Evolutionary conservation across 2,888 invertebrate species (phyloP).

Genomic region (Parnassius mnemosyne): DNA sequence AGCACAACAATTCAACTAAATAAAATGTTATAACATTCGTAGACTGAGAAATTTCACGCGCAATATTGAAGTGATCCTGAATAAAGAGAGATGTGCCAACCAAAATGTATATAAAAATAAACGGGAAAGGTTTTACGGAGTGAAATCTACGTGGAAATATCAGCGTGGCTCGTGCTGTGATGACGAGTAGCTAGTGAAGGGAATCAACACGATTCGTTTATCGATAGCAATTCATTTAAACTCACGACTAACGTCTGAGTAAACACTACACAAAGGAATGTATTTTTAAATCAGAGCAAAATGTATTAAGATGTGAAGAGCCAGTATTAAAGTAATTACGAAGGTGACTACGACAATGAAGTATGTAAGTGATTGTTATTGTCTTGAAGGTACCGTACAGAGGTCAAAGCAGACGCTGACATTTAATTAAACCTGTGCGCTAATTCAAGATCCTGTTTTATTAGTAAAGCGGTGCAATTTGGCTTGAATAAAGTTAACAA

Average conservation of each 20-base stretch:
- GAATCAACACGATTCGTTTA: constrained; percentile 32
- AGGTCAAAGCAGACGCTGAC: constrained; percentile 8
- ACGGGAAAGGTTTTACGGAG: constrained; percentile 75
- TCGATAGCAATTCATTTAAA: constrained; percentile 37
- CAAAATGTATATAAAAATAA: constrained; percentile 76
- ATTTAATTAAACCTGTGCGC: constrained; percentile 9
- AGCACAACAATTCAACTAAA: constrained; percentile 19
- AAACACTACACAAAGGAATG: constrained; percentile 26
- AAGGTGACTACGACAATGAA: constrained; percentile 28
- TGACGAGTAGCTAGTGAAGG: constrained; percentile 70
- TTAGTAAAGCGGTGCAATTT: constrained; percentile 11
- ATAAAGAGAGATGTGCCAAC: constrained; percentile 69
- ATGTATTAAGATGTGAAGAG: constrained; percentile 22
- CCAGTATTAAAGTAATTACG: constrained; percentile 25
- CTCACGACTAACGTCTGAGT: constrained; percentile 11
- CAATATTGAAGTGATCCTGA: constrained; percentile 60
- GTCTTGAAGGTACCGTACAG: constrained; percentile 23
- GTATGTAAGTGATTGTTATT: constrained; percentile 29
- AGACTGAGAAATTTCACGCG: constrained; percentile 44
- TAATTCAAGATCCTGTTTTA: constrained; percentile 4
- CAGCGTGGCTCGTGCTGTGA: constrained; percentile 73
- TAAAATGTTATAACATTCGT: constrained; percentile 30
- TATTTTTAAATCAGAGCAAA: constrained; percentile 29
- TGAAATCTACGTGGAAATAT: constrained; percentile 80
- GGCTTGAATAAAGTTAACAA: constrained; percentile 11